Conservation (phyloP, 2,888 invertebrate species). For the Drosophila picticornis region DNA sequence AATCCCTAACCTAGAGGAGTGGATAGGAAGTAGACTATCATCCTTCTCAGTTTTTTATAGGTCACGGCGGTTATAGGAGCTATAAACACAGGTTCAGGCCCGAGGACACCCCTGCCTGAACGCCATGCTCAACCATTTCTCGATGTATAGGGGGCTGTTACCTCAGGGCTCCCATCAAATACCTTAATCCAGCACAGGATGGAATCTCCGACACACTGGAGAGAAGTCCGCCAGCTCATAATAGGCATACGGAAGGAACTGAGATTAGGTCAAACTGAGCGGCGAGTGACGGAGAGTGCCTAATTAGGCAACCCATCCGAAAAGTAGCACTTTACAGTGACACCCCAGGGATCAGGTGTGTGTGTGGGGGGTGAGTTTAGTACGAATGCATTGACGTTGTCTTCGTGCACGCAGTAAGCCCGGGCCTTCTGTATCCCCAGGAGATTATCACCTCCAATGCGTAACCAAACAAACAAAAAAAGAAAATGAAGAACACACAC, state of each 20-base stretch:
- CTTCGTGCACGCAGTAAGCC: neutral
- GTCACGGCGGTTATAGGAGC: neutral
- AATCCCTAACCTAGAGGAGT: neutral
- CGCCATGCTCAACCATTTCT: neutral
- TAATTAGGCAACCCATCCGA: neutral
- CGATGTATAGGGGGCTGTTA: neutral
- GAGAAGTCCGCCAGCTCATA: neutral
- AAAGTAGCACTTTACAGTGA: neutral
- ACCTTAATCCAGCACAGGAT: neutral
- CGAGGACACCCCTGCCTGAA: neutral
- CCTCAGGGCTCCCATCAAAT: neutral
- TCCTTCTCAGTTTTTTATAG: neutral
- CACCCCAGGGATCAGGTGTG: neutral
- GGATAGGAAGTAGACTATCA: neutral
- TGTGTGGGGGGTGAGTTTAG: neutral
- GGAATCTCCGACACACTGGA: neutral
- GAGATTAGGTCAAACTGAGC: neutral
- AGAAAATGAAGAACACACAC: neutral
- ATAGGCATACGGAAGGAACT: neutral
- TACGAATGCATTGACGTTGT: neutral
- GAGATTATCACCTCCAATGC: neutral
- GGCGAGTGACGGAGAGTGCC: neutral
- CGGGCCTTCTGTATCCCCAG: neutral
- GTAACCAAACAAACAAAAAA: neutral
- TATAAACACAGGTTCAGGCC: neutral